Percentiles rank a stretch among this genome's conserved stretches.
Conservation (phyloP, 2,888 invertebrate genomes). For the Sphaeridia pumilis region DNA sequence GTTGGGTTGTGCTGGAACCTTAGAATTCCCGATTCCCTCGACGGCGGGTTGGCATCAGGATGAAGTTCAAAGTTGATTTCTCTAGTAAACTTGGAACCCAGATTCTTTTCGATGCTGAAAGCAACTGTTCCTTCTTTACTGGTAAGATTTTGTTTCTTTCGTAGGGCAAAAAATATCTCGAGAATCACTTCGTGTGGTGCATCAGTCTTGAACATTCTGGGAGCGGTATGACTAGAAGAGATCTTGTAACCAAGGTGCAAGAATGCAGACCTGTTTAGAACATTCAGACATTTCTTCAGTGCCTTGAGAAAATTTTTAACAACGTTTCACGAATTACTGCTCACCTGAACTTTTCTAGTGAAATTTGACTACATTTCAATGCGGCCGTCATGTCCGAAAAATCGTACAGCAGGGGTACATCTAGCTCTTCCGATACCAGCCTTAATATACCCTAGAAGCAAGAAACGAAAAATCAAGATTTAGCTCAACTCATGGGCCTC, state of each 20-base stretch:
- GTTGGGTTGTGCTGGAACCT: constrained; percentile 80
- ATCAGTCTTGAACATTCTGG: constrained; percentile 80
- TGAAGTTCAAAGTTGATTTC: constrained; percentile 48
- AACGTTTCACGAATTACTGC: too few species aligned
- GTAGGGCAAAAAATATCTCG: constrained; percentile 83
- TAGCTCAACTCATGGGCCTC: not conserved
- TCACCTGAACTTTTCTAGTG: constrained; percentile 57
- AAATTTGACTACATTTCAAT: constrained; percentile 58
- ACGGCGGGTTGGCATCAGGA: constrained; percentile 65
- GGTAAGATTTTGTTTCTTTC: constrained; percentile 48
- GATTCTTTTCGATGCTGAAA: constrained; percentile 17
- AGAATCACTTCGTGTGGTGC: constrained; percentile 77
- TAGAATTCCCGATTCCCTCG: constrained; percentile 56
- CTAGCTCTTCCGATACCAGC: constrained; percentile 73
- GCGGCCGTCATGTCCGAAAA: constrained; percentile 63
- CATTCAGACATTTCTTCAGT: not conserved
- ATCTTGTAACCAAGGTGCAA: constrained; percentile 81
- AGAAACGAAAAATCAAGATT: not conserved
- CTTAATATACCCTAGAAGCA: constrained; percentile 55
- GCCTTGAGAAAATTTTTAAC: not conserved
- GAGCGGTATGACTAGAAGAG: constrained; percentile 80
- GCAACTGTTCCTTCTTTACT: constrained; percentile 42
- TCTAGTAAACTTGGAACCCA: constrained; percentile 37
- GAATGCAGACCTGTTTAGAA: constrained; percentile 61
- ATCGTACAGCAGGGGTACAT: constrained; percentile 77